These are phyloP conservation scores for Equus quagga DNA, from an alignment of 2,113 vertebrate species.

Conservation along the genomic window DNA sequence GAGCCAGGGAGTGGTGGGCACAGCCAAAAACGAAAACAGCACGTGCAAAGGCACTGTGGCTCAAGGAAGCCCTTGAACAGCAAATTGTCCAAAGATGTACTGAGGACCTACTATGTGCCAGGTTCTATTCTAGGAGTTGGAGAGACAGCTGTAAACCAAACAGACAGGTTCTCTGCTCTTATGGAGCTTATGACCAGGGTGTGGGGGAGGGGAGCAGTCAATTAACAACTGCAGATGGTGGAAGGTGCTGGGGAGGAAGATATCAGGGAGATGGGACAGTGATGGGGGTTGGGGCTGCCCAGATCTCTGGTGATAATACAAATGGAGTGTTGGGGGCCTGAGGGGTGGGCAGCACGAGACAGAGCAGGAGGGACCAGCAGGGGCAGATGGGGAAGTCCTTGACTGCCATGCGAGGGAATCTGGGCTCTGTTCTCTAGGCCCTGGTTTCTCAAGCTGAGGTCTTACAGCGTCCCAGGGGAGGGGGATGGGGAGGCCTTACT, in stretches of 20 bases:
- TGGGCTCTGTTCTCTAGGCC: background rate
- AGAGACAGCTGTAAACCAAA: background rate
- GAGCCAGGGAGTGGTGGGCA: background rate
- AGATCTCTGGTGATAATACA: background rate
- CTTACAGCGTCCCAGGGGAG: fast-evolving
- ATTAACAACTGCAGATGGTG: background rate
- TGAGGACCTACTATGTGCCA: background rate
- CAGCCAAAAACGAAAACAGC: fast-evolving
- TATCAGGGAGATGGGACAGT: fast-evolving
- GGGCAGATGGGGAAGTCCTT: background rate
- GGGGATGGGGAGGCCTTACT: too few relatives aligned
- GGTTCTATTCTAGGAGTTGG: background rate
- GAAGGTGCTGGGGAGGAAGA: background rate
- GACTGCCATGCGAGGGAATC: fast-evolving
- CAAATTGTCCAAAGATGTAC: background rate
- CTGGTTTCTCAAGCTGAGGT: background rate
- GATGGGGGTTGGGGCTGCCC: too few relatives aligned
- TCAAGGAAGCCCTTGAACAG: fast-evolving
- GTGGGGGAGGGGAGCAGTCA: fast-evolving
- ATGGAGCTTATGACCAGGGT: fast-evolving
- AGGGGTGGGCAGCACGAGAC: background rate
- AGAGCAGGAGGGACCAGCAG: background rate
- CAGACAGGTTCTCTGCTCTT: background rate
- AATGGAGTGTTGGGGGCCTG: fast-evolving
- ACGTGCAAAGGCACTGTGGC: background rate